Conservation (phyloP, 1,140 invertebrate genomes). For the Atta cephalotes region DNA sequence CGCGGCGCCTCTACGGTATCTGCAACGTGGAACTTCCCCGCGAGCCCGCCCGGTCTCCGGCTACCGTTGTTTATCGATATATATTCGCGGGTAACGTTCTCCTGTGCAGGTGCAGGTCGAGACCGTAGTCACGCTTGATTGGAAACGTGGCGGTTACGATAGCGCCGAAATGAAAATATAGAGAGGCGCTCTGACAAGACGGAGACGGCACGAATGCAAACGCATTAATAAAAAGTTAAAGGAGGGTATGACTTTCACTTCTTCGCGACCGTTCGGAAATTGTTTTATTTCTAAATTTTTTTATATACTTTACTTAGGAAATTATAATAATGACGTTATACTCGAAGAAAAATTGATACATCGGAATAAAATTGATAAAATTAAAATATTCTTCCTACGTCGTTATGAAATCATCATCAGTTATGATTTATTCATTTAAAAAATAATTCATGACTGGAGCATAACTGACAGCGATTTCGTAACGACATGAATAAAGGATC, state of each 20-base stretch:
- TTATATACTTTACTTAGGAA: neutral
- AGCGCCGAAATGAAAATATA: neutral
- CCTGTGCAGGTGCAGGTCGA: constrained; percentile 11
- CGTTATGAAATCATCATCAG: too few species aligned
- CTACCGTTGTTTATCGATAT: constrained; percentile 50
- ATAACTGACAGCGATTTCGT: too few species aligned
- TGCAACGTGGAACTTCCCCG: constrained; percentile 66
- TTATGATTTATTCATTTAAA: too few species aligned
- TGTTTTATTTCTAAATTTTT: neutral
- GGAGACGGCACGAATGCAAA: neutral
- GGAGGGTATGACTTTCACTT: too few species aligned
- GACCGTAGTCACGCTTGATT: constrained; percentile 25
- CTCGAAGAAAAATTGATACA: too few species aligned
- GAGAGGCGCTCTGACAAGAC: neutral
- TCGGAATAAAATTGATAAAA: too few species aligned
- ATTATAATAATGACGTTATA: too few species aligned
- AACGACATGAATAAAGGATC: too few species aligned
- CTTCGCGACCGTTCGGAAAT: too few species aligned
- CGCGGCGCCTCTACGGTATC: constrained; percentile 70
- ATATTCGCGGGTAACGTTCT: constrained; percentile 10
- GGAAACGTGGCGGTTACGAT: constrained; percentile 19
- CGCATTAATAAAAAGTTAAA: neutral
- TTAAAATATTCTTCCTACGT: too few species aligned
- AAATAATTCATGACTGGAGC: too few species aligned
- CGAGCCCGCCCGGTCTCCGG: constrained; percentile 24